Conservation (phyloP, 2,797 vertebrate species). For the Spinus pinus region DNA sequence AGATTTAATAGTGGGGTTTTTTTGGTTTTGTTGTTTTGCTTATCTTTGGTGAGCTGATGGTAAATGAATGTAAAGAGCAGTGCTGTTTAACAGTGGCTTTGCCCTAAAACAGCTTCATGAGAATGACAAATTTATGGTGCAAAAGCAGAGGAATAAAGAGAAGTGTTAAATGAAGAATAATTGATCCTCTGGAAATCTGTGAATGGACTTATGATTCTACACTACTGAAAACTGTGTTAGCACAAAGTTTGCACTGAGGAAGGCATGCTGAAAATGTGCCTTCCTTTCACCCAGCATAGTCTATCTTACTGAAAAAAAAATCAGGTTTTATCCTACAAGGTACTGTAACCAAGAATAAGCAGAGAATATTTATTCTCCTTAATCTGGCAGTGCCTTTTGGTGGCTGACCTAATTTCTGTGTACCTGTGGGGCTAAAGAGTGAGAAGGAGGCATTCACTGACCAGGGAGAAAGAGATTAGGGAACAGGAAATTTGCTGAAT, state of each 20-base stretch:
- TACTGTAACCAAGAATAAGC: background rate
- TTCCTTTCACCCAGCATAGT: background rate
- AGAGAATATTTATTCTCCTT: slow-evolving; percentile 1
- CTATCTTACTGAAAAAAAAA: background rate
- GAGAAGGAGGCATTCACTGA: background rate
- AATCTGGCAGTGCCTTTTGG: background rate
- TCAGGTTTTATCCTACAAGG: background rate
- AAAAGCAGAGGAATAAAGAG: background rate
- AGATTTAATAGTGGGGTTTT: background rate
- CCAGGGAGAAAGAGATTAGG: slow-evolving; percentile 27
- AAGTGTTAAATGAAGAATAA: background rate
- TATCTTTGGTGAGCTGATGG: background rate
- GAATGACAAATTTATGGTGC: background rate
- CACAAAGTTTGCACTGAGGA: background rate
- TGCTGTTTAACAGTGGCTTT: background rate
- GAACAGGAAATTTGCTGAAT: slow-evolving; percentile 55
- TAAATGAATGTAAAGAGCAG: background rate
- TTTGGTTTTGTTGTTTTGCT: background rate
- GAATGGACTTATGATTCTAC: background rate
- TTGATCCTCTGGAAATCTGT: background rate
- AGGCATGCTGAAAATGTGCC: background rate
- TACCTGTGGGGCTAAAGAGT: background rate
- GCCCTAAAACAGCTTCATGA: background rate
- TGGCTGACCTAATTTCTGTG: slow-evolving; percentile 4
- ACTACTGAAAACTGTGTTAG: background rate